Conservation (phyloP, 2,888 invertebrate genomes). For the Trachelus troglodyta region DNA sequence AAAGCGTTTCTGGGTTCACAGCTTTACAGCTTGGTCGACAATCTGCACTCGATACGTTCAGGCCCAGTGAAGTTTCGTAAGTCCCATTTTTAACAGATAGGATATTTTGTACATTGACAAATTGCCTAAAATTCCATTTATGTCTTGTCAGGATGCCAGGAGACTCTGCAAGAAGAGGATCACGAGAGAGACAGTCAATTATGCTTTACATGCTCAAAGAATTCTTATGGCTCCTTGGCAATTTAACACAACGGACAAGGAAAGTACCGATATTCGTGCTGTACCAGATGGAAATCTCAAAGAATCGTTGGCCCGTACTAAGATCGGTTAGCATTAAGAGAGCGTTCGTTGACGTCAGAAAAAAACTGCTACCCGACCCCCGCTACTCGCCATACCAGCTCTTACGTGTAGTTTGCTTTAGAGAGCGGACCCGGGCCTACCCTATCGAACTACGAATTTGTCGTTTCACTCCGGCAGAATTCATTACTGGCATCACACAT, state of each 20-base stretch:
- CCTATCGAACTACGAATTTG: conserved; percentile 46
- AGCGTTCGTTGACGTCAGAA: conserved; percentile 6
- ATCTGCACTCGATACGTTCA: background rate
- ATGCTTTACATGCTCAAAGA: background rate
- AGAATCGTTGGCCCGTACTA: background rate
- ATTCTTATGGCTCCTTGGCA: background rate
- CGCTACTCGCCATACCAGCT: background rate
- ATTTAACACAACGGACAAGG: background rate
- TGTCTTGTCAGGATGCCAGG: background rate
- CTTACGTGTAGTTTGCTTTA: conserved; percentile 13
- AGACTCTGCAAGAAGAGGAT: background rate
- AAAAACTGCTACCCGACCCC: background rate
- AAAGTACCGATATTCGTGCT: background rate
- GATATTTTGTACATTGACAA: background rate
- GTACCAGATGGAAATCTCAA: background rate
- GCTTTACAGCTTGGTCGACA: conserved; percentile 20
- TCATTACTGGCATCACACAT: conserved; percentile 28
- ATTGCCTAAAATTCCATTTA: background rate
- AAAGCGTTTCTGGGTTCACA: conserved; percentile 52
- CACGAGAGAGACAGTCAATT: background rate
- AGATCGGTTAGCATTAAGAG: background rate
- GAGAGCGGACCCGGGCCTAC: conserved; percentile 50
- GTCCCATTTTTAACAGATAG: background rate
- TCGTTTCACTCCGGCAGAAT: conserved; percentile 30
- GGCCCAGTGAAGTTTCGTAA: background rate